These are phyloP conservation scores for Clarias magur DNA, from an alignment of 2,113 vertebrate genomes.

Conservation along the genomic window DNA sequence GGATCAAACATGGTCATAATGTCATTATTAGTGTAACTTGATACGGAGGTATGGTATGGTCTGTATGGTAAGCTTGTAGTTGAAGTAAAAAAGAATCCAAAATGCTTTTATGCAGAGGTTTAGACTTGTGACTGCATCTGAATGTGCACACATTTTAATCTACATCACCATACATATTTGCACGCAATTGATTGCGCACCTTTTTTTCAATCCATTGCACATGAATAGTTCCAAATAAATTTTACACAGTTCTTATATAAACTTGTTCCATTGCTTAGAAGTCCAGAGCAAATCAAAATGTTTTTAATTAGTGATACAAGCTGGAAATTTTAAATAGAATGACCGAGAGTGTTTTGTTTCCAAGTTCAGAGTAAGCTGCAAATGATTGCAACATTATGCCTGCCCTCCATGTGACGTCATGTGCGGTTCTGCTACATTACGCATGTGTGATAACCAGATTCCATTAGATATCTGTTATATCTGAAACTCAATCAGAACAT, in stretches of 20 bases:
- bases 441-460: slow-evolving; percentile 40
- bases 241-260: neutral
- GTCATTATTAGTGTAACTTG: neutral
- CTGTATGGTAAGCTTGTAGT: neutral
- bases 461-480: neutral
- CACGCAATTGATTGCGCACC: no score
- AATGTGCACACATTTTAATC: neutral
- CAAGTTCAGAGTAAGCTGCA: neutral
- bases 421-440: slow-evolving; percentile 5
- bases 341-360: neutral
- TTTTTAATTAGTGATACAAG: neutral
- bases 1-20: slow-evolving; percentile 43
- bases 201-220: neutral
- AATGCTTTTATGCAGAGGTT: neutral
- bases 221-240: neutral
- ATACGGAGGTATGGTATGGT: neutral
- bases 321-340: neutral
- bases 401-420: neutral
- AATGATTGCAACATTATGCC: neutral
- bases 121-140: neutral
- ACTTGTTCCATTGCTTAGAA: neutral
- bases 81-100: neutral
- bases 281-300: neutral
- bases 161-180: neutral
- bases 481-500: slow-evolving; percentile 7